Percentiles rank a stretch among this genome's conserved stretches.
phyloP scores from a whole-genome alignment of 2,888 invertebrate species.

The Cryptus viduatorius region DNA sequence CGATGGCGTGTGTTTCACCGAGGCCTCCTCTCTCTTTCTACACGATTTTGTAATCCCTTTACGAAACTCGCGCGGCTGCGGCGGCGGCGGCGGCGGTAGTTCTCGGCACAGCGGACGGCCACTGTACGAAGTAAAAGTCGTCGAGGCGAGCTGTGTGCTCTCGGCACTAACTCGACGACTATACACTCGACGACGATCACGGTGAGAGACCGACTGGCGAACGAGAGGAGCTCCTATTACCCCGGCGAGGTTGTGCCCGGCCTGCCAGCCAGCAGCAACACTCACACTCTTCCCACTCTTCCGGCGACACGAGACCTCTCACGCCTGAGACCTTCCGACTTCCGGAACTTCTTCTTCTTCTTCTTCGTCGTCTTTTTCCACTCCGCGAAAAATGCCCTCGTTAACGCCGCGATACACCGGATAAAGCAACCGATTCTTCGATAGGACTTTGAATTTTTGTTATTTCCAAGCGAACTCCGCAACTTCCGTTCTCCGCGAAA shows the following conservation, averaged over 20 bases:
- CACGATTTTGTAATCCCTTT: slow-evolving; percentile 82
- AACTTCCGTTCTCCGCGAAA: slow-evolving; percentile 51
- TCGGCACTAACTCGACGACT: slow-evolving; percentile 38
- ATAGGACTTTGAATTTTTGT: neutral
- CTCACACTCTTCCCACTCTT: slow-evolving; percentile 70
- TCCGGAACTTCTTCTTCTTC: slow-evolving; percentile 67
- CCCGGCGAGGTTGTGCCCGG: slow-evolving; percentile 65
- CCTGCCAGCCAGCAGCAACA: slow-evolving; percentile 55
- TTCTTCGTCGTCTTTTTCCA: slow-evolving; percentile 41
- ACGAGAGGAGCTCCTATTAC: slow-evolving; percentile 70
- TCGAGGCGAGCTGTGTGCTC: slow-evolving; percentile 52
- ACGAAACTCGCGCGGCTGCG: slow-evolving; percentile 75
- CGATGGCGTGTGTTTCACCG: slow-evolving; percentile 15
- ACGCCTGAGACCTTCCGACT: slow-evolving; percentile 68
- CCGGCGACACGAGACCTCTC: slow-evolving; percentile 68
- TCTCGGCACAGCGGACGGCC: slow-evolving; percentile 52
- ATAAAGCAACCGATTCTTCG: slow-evolving; percentile 2
- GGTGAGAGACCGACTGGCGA: slow-evolving; percentile 72
- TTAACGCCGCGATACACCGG: too few species aligned
- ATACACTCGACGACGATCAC: slow-evolving; percentile 59
- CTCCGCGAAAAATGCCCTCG: slow-evolving; percentile 3
- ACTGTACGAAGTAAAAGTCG: slow-evolving; percentile 69
- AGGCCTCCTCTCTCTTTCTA: slow-evolving; percentile 73
- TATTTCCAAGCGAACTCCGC: neutral
- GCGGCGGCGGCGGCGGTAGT: slow-evolving; percentile 64